Conservation (phyloP, 2,797 vertebrate genomes). For the Lindbergichthys nudifrons region DNA sequence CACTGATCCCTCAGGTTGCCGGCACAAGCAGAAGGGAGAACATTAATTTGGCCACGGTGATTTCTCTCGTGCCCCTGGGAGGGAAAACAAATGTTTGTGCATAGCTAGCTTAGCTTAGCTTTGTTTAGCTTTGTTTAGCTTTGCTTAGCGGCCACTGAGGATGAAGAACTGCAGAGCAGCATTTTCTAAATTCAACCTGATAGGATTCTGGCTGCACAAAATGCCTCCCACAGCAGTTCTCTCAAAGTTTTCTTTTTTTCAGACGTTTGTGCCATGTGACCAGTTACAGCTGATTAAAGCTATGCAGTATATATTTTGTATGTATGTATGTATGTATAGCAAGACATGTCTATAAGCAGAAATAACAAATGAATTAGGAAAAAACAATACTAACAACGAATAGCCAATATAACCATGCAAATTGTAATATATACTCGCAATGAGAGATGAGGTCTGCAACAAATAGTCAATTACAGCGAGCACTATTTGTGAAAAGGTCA, state of each 20-base stretch:
- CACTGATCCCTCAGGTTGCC: slow-evolving; percentile 77
- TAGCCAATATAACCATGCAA: background rate
- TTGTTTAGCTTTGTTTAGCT: slow-evolving; percentile 55
- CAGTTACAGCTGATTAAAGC: background rate
- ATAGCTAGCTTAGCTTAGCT: slow-evolving; percentile 72
- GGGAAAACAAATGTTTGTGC: slow-evolving; percentile 53
- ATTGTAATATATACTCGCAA: background rate
- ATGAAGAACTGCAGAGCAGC: slow-evolving; percentile 68
- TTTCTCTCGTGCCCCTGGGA: slow-evolving; percentile 63
- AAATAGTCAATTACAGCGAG: background rate
- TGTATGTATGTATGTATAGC: background rate
- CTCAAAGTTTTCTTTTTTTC: slow-evolving; percentile 32
- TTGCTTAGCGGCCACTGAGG: slow-evolving; percentile 61
- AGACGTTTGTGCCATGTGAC: slow-evolving; percentile 21
- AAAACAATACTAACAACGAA: background rate
- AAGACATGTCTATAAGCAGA: background rate
- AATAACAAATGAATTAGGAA: background rate
- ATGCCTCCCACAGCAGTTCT: slow-evolving; percentile 56
- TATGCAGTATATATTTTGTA: too few species aligned
- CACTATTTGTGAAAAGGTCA: background rate
- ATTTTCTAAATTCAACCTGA: slow-evolving; percentile 70
- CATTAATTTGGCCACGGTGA: slow-evolving; percentile 79
- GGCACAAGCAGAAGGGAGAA: slow-evolving; percentile 75
- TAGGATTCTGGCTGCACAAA: slow-evolving; percentile 64
- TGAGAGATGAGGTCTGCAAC: background rate